Evolutionary conservation across 2,113 vertebrate genomes (phyloP), one percentile per base, ranked within the genome.

Genomic region (Eulemur rufifrons): DNA sequence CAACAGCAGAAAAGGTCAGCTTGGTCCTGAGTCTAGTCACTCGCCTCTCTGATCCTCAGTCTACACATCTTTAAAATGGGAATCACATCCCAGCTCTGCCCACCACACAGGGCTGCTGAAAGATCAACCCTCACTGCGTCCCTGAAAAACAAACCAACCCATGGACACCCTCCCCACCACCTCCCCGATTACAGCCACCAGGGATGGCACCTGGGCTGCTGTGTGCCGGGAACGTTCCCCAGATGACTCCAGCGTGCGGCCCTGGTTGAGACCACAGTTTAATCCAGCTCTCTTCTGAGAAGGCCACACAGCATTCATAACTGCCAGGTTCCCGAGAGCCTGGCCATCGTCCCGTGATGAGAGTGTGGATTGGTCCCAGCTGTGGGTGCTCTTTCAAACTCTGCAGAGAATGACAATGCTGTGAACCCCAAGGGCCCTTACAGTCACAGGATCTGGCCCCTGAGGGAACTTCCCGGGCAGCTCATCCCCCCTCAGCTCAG

Each of bases 271-370:
- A 59, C 25, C 50, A 39, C 12, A 10, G 23, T 85, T 59, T n/a
- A 83, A 54, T 17, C 8, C 29, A 73, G 39, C 29, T 73, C 1
- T 15, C 54, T 47, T 27, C 13, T 71, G 14, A 89, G 32, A 64
- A 54, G 21, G 15, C 17, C 50, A 85, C 47, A 34, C 18, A 13
- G 39, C 52, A 71, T 61, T 9, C 12, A 45, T 23, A 84, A 56
- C 69, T 56, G 37, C 50, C n/a, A 56, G 32, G 14, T 47, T 42
- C 37, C 37, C 8, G 2, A 8, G 7, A 34, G 18, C 25, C 50
- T 23, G 6, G 18, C 21, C 10, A 17, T 6, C 1, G 1, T 54
- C 25, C 1, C 18, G 6, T 20, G 15, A 42, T 23, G 39, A 29
- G 21, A 34, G 34, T 10, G 12, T 1, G 10, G 50, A 50, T 15